Evolutionary conservation across 2,113 vertebrate genomes (phyloP).

Genomic region (Sander lucioperca): DNA sequence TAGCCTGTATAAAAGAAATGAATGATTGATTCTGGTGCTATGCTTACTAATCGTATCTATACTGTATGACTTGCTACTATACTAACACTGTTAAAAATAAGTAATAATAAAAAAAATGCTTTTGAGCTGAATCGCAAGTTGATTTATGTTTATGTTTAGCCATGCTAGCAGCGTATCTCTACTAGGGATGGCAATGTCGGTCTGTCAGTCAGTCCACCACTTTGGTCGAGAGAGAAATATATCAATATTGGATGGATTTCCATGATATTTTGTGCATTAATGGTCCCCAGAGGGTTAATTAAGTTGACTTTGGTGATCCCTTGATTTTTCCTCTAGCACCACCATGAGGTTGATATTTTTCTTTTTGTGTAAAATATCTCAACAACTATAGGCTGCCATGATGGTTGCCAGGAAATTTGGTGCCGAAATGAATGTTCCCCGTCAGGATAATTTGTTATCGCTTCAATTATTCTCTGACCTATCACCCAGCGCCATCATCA

Average conservation of each 20-base stretch:
- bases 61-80: conserved; percentile 73
- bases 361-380: no score
- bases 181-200: neutral
- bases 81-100: conserved; percentile 79
- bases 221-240: neutral
- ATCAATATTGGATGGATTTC: neutral
- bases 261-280: neutral
- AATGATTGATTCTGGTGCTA: conserved; percentile 81
- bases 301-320: neutral
- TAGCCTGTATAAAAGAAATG: conserved; percentile 69
- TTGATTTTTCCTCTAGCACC: no score
- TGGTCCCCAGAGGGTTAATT: neutral
- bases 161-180: neutral
- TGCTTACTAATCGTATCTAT: conserved; percentile 73
- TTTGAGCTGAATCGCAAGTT: conserved; percentile 37
- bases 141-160: neutral
- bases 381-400: no score
- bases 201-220: neutral
- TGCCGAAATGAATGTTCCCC: no score
- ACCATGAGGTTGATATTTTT: no score
- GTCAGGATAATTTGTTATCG: no score
- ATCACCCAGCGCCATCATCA: no score
- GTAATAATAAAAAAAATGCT: conserved; percentile 75
- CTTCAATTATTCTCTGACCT: no score
- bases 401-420: no score